Conservation (phyloP, 2,888 invertebrate species). For the Orthonychiurus folsomi region DNA sequence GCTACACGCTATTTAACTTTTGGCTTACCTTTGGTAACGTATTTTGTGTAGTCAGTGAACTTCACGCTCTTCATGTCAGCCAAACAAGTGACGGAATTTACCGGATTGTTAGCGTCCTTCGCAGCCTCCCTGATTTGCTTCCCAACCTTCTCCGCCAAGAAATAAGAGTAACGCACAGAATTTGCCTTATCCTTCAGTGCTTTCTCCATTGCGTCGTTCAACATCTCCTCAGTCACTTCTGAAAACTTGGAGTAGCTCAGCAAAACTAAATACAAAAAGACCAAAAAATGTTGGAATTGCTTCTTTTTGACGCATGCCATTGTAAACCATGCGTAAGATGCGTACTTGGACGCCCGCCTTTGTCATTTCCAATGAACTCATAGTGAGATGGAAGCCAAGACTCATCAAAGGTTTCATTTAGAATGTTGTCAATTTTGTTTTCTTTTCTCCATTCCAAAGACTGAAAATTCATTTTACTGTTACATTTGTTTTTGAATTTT, state of each 20-base stretch:
- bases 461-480: too few relatives aligned
- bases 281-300: too few relatives aligned
- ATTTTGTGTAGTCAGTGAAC: not conserved
- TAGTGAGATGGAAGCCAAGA: slow-evolving; percentile 2
- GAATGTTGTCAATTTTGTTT: not conserved
- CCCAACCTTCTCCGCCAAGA: not conserved
- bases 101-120: not conserved
- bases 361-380: not conserved
- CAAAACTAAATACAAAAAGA: not conserved
- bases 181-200: not conserved
- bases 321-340: not conserved
- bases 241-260: not conserved
- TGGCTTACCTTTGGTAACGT: not conserved
- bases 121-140: not conserved
- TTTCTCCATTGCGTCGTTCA: not conserved
- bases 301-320: too few relatives aligned
- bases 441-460: not conserved
- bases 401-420: slow-evolving; percentile 1
- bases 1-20: too few relatives aligned
- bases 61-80: not conserved
- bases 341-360: not conserved
- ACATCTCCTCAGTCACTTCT: not conserved
- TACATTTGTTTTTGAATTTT: too few relatives aligned
- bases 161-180: not conserved
- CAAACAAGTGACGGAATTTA: not conserved